phyloP scores from a whole-genome alignment of 1,140 invertebrate genomes.

The Centruroides sculpturatus region DNA sequence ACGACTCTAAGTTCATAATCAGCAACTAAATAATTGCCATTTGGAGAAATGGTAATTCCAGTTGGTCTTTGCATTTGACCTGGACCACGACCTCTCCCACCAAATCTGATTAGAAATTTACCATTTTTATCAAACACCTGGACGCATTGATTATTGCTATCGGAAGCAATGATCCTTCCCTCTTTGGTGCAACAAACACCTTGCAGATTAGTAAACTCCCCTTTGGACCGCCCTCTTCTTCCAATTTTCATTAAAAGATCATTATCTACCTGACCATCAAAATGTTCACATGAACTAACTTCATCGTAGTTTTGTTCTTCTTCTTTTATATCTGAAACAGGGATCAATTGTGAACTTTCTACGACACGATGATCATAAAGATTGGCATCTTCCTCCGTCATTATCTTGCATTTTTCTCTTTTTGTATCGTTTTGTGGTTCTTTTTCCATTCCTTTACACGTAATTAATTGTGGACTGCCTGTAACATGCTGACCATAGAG shows the following conservation, averaged over 20 bases:
- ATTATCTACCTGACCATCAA: constrained; percentile 27
- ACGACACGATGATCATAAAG: constrained; percentile 13
- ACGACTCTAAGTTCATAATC: constrained; percentile 45
- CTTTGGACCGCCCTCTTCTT: constrained; percentile 34
- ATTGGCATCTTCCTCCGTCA: constrained; percentile 14
- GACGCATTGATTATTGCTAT: constrained; percentile 42
- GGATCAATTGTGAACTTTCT: constrained; percentile 27
- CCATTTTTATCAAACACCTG: constrained; percentile 31
- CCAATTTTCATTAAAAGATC: constrained; percentile 34
- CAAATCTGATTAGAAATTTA: constrained; percentile 32
- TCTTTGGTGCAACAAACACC: constrained; percentile 29
- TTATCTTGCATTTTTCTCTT: constrained; percentile 18
- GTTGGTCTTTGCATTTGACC: constrained; percentile 41
- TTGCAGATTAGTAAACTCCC: constrained; percentile 43
- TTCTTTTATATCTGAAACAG: constrained; percentile 28
- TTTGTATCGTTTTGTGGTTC: constrained; percentile 16
- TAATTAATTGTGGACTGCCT: constrained; percentile 29
- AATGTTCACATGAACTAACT: too few species aligned
- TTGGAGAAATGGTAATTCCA: constrained; percentile 35
- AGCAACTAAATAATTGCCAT: constrained; percentile 38
- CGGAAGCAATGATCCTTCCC: constrained; percentile 36
- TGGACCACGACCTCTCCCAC: constrained; percentile 33
- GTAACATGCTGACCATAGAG: constrained; percentile 34
- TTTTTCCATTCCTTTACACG: constrained; percentile 11
- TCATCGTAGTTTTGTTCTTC: constrained; percentile 22